A percentile compares a stretch with the other conserved stretches of the same genome.
phyloP scores from a whole-genome alignment of 1,140 invertebrate genomes.

The Papilio xuthus region DNA sequence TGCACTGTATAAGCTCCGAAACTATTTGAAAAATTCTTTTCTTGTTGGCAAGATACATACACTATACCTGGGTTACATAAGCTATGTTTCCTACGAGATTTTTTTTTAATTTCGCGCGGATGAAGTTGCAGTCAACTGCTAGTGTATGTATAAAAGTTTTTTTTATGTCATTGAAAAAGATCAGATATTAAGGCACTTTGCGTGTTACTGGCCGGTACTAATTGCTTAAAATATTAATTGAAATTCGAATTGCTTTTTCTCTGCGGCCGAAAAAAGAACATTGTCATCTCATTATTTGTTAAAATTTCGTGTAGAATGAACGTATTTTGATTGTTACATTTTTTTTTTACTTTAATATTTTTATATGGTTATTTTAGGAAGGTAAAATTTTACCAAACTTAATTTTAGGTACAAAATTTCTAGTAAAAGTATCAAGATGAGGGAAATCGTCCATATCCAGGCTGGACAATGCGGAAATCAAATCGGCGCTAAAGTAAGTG shows the following conservation, averaged over 20 bases:
- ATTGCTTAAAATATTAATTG: not conserved
- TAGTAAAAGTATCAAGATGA: slow-evolving; percentile 62
- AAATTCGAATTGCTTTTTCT: slow-evolving; percentile 25
- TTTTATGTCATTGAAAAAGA: not conserved
- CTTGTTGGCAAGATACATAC: no score
- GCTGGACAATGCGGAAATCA: slow-evolving; percentile 74
- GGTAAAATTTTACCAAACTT: slow-evolving; percentile 24
- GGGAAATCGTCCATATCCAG: slow-evolving; percentile 75
- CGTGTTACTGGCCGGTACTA: not conserved
- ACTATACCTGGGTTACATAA: no score
- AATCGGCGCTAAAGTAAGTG: slow-evolving; percentile 72
- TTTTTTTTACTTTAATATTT: slow-evolving; percentile 30
- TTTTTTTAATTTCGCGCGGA: no score
- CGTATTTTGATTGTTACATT: slow-evolving; percentile 34
- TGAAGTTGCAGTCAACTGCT: no score
- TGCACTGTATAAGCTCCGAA: no score
- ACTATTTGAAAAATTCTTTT: no score
- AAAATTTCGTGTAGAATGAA: slow-evolving; percentile 38
- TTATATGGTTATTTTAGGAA: slow-evolving; percentile 23
- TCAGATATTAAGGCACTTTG: not conserved
- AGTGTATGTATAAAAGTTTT: no score
- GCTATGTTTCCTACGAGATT: no score
- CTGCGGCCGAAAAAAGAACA: slow-evolving; percentile 27
- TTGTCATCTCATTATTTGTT: slow-evolving; percentile 25
- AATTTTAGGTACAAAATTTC: slow-evolving; percentile 37